Evolutionary conservation across 2,888 invertebrate species (phyloP), one percentile per base, ranked within the genome.

Genomic region (Acleris sparsana): DNA sequence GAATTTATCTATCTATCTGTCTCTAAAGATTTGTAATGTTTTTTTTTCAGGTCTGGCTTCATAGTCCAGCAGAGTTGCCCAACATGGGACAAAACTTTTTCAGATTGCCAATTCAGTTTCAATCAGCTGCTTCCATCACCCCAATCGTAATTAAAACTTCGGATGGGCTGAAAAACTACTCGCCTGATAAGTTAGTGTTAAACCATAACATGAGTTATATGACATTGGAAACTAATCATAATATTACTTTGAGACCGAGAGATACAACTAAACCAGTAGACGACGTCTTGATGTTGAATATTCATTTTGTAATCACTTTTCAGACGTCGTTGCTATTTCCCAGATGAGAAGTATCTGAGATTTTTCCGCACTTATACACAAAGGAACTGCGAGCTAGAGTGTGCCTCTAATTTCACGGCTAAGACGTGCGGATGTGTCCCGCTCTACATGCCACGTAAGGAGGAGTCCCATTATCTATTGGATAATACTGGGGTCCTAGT

Each of bases 121-220:
- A 95, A 76, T 93, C 95, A 1, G 88, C 94, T 2, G 94, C 94
- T 0, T 93, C 94, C 0, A 93, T 95, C 22, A 93, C 93, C 68
- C 95, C 95, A 0, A 93, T 94, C 70, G 94, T 95, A 81, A 95
- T 94, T 82, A 94, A 94, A 25, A 95, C 95, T 1, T 94, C 94
- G 0, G 91, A 93, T 57, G 94, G 93, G 1, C 76, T 95, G 7
- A 87, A 87, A 70, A 85, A 88, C 67, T 95, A 95, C 72, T 88
- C 93, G 53, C 94, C 95, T 0, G 83, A 88, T n/a, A 81, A 79
- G 83, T 82, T 63, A 62, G 73, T 33, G 9, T 29, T 29, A 29
- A 29, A 29, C 29, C 29, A 29, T 29, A 29, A 7, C 29, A 1
- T 25, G 0, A 29, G 29, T 29, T 29, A 9, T 29, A 29, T 9